A percentile compares a stretch with the other conserved stretches of the same genome.
Evolutionary conservation across 2,888 invertebrate species (phyloP).

Genomic region (Villa cingulata): DNA sequence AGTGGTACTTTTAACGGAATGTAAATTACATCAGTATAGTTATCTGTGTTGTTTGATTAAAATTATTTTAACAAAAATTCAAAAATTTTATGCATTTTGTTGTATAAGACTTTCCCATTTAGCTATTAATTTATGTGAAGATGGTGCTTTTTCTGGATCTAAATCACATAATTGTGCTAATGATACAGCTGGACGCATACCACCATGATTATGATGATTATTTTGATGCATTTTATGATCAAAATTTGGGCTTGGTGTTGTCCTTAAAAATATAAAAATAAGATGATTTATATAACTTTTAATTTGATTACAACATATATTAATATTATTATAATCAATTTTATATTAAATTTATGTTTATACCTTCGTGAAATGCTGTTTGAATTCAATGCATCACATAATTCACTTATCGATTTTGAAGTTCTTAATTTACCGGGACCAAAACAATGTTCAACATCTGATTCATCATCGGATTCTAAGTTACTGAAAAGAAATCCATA

Average conservation of each 20-base stretch:
- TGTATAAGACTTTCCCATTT: constrained; percentile 72
- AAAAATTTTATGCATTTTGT: constrained; percentile 33
- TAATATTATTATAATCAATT: too few species aligned
- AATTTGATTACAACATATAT: not conserved
- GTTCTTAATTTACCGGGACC: constrained; percentile 47
- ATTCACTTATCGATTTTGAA: constrained; percentile 52
- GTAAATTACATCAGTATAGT: too few species aligned
- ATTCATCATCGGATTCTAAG: constrained; percentile 43
- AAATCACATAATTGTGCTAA: constrained; percentile 54
- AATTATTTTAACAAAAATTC: not conserved
- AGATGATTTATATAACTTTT: not conserved
- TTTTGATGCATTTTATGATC: constrained; percentile 12
- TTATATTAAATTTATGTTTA: not conserved
- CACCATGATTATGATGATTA: not conserved
- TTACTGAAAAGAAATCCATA: constrained; percentile 17
- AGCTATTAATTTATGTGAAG: constrained; percentile 57
- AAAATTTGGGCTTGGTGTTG: constrained; percentile 25
- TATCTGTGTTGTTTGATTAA: not conserved
- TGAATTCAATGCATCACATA: constrained; percentile 44
- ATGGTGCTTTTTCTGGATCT: constrained; percentile 51
- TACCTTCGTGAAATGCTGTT: constrained; percentile 22
- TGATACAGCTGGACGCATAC: constrained; percentile 51
- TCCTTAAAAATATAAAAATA: constrained; percentile 16
- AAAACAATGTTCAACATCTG: constrained; percentile 47
- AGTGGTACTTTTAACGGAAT: too few species aligned